A percentile compares a stretch with the other conserved stretches of the same genome.
Conservation (phyloP, 2,113 vertebrate genomes). For the Gobiocypris rarus region DNA sequence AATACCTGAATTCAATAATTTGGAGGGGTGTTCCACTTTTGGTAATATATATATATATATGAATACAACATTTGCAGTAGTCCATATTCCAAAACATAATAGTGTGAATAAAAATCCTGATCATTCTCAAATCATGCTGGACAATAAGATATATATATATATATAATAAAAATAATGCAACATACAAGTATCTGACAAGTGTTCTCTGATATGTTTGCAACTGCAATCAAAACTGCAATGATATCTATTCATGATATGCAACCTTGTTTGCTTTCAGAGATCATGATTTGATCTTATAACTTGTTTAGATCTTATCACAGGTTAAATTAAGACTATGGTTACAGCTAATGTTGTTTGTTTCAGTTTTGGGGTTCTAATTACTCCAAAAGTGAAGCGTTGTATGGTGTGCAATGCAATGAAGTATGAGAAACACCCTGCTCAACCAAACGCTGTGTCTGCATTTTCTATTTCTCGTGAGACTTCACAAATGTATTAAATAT, state of each 20-base stretch:
- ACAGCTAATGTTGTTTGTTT: background rate
- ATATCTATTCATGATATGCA: background rate
- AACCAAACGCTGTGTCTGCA: background rate
- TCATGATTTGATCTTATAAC: background rate
- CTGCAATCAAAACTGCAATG: background rate
- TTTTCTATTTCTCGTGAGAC: conserved; percentile 4
- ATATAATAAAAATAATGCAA: too few relatives aligned
- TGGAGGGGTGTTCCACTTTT: too few relatives aligned
- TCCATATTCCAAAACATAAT: too few relatives aligned
- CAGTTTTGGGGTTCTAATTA: background rate
- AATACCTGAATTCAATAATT: too few relatives aligned
- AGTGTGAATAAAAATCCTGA: too few relatives aligned
- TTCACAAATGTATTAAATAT: conserved; percentile 44
- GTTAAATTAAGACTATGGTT: background rate
- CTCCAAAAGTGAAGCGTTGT: background rate
- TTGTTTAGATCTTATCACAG: background rate
- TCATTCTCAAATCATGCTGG: too few relatives aligned
- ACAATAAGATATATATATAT: too few relatives aligned
- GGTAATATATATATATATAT: too few relatives aligned
- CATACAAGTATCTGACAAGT: too few relatives aligned
- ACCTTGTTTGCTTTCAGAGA: background rate
- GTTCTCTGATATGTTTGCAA: background rate
- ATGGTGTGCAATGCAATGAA: background rate
- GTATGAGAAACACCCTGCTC: background rate
- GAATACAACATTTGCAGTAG: too few relatives aligned